These are phyloP conservation scores for Enteromius unitaeniatus DNA, from an alignment of 2,797 vertebrate genomes.

Conservation along the genomic window DNA sequence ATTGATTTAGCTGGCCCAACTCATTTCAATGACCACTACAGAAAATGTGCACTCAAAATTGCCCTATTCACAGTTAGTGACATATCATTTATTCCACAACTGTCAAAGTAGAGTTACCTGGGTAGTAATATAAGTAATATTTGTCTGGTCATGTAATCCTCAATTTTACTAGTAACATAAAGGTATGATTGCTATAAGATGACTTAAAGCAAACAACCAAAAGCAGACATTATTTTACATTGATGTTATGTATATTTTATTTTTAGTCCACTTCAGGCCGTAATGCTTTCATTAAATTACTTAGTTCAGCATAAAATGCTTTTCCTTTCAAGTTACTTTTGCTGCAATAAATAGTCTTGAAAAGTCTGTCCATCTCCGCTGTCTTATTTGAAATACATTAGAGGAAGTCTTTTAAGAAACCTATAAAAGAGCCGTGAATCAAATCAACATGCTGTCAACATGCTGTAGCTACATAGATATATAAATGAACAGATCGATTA, in stretches of 20 bases:
- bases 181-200: neutral
- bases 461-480: too few relatives aligned
- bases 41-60: neutral
- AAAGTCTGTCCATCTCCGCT: neutral
- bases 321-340: neutral
- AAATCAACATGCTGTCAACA: constrained; percentile 11
- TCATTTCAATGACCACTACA: neutral
- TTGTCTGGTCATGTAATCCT: neutral
- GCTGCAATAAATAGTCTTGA: neutral
- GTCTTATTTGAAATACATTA: neutral
- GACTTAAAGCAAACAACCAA: neutral
- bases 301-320: neutral
- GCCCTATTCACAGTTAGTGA: neutral
- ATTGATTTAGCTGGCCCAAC: neutral
- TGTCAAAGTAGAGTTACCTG: neutral
- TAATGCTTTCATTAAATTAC: neutral
- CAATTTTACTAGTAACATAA: neutral
- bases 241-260: neutral
- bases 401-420: neutral
- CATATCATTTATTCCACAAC: neutral
- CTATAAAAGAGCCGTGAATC: neutral
- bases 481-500: constrained; percentile 2
- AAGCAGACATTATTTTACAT: neutral
- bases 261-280: neutral
- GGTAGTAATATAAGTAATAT: neutral